phyloP scores from a whole-genome alignment of 2,113 vertebrate species.

The rabbit (Oryctolagus cuniculus) region DNA sequence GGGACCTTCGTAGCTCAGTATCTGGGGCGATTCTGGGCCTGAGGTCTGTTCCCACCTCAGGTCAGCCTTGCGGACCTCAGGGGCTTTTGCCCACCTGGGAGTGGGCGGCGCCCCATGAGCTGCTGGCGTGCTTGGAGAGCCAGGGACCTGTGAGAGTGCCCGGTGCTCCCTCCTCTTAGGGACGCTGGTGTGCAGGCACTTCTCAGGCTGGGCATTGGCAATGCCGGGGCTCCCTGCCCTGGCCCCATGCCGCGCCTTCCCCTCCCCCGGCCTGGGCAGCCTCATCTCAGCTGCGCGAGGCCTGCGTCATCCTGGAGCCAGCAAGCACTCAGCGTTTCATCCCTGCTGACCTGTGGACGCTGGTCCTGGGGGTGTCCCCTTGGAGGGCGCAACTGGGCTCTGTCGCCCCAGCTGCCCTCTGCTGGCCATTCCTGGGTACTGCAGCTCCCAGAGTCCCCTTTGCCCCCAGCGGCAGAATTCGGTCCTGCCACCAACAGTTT shows the following conservation, averaged over 20 bases:
- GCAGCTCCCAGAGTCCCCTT: too few species aligned
- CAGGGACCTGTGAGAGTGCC: fast-evolving
- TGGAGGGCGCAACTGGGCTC: background rate
- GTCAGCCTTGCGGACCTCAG: background rate
- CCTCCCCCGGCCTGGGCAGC: too few species aligned
- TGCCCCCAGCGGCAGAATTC: too few species aligned
- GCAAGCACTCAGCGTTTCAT: background rate
- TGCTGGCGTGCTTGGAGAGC: background rate
- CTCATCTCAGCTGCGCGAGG: background rate
- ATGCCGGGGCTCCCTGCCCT: too few species aligned
- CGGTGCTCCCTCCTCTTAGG: background rate
- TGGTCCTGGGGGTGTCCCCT: background rate
- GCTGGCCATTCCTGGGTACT: background rate
- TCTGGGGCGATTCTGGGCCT: background rate
- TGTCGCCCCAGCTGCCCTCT: constrained; percentile 44
- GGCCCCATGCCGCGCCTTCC: too few species aligned
- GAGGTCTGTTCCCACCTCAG: background rate
- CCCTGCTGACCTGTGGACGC: background rate
- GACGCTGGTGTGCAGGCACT: background rate
- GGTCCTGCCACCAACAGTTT: background rate
- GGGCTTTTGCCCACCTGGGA: background rate
- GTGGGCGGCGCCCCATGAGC: background rate
- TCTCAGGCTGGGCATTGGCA: too few species aligned
- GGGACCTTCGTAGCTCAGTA: background rate
- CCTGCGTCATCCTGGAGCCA: background rate